A percentile compares a stretch with the other conserved stretches of the same genome.
Evolutionary conservation across 2,113 vertebrate species (phyloP).

Genomic region (Seriola dumerili): DNA sequence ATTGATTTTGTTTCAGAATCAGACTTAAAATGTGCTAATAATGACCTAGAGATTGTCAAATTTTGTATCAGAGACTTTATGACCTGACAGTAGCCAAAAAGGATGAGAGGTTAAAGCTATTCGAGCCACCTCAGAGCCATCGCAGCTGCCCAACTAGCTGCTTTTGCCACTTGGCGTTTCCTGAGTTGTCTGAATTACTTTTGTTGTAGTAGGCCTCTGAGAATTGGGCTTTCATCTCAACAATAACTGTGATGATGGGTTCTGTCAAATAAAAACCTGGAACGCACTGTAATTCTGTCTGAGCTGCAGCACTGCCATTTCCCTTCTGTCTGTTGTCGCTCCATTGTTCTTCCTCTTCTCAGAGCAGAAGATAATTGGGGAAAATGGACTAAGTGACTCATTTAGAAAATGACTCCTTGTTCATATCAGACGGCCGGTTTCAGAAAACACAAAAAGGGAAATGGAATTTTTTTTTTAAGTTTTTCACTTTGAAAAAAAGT

Average conservation of each 20-base stretch:
- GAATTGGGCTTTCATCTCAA: conserved; percentile 74
- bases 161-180: conserved; percentile 71
- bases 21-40: not conserved
- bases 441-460: conserved; percentile 4
- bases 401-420: conserved; percentile 36
- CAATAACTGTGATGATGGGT: conserved; percentile 77
- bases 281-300: conserved; percentile 78
- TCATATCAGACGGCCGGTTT: conserved; percentile 16
- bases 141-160: conserved; percentile 32
- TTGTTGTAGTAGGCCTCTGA: conserved; percentile 73
- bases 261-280: conserved; percentile 81
- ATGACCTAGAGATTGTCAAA: not conserved
- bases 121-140: conserved; percentile 55
- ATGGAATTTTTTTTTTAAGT: not conserved
- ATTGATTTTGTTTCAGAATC: not conserved
- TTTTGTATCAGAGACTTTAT: not conserved
- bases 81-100: conserved; percentile 54
- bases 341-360: conserved; percentile 43
- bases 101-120: conserved; percentile 83
- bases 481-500: not conserved
- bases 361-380: conserved; percentile 19
- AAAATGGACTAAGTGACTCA: conserved; percentile 43
- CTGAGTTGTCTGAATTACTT: conserved; percentile 78
- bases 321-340: conserved; percentile 8
- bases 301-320: conserved; percentile 46